These are phyloP conservation scores for Lasioglossum lativentre DNA, from an alignment of 2,888 invertebrate genomes.

Conservation along the genomic window DNA sequence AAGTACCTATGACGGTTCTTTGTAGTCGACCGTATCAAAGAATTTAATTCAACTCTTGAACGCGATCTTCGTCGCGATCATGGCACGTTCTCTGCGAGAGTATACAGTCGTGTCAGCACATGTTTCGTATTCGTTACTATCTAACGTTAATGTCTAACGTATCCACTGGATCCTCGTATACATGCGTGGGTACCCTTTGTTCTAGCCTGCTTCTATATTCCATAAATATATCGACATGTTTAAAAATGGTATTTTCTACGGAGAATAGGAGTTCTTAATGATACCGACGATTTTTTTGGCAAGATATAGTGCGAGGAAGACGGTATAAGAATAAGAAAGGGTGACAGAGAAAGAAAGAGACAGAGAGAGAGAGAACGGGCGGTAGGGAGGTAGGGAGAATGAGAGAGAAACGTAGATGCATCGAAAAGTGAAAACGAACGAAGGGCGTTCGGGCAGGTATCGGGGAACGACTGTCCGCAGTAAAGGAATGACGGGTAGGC, in stretches of 20 bases:
- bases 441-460: constrained; percentile 17
- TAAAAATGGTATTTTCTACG: too few species aligned
- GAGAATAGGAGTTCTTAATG: not conserved
- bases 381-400: not conserved
- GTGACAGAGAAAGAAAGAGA: not conserved
- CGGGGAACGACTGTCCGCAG: constrained; percentile 8
- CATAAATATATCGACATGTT: too few species aligned
- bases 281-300: not conserved
- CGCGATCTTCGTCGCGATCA: not conserved
- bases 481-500: constrained; percentile 12
- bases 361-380: not conserved
- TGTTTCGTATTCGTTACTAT: constrained; percentile 18
- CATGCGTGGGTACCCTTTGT: too few species aligned
- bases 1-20: not conserved
- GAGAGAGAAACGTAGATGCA: constrained; percentile 7
- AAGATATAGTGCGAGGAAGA: not conserved
- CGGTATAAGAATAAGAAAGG: not conserved
- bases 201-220: too few species aligned
- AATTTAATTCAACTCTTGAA: not conserved
- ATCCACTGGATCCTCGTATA: not conserved
- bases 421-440: constrained; percentile 13
- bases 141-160: not conserved
- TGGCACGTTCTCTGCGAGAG: not conserved
- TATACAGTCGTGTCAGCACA: not conserved
- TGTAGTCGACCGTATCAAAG: not conserved